These are phyloP conservation scores for Colius striatus DNA, from an alignment of 2,113 vertebrate genomes.

Conservation along the genomic window DNA sequence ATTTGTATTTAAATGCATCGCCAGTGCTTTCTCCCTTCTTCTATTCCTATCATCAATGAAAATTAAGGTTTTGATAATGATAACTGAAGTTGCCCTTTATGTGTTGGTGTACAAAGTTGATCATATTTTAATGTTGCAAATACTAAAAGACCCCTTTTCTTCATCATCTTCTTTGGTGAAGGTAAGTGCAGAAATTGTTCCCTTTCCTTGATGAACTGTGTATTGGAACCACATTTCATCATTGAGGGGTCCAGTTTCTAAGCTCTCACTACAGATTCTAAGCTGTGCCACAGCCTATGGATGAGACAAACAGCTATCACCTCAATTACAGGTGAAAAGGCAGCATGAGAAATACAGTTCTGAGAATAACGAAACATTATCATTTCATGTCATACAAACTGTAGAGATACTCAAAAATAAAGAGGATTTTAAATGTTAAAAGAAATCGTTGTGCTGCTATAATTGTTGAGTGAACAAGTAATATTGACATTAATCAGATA, in stretches of 20 bases:
- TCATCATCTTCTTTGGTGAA: background rate
- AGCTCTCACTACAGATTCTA: background rate
- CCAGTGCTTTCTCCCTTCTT: background rate
- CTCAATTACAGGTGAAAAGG: background rate
- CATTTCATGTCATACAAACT: background rate
- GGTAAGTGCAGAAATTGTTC: background rate
- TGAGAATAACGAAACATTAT: background rate
- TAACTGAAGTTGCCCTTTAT: background rate
- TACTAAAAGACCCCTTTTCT: background rate
- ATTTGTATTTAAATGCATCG: background rate
- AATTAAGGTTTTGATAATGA: background rate
- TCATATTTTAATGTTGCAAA: background rate
- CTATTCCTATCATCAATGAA: background rate
- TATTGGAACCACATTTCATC: background rate
- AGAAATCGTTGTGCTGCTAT: rapidly evolving
- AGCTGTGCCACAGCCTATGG: background rate
- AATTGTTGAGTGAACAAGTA: background rate
- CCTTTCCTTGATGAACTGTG: background rate
- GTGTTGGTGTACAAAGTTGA: rapidly evolving
- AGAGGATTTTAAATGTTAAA: background rate
- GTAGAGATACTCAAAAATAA: background rate
- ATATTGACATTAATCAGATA: background rate
- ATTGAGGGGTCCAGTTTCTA: background rate
- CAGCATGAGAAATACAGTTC: background rate
- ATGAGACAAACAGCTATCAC: background rate